Base-by-base conservation (phyloP, 2,113 vertebrate genomes). In the Thalassoma bifasciatum region DNA sequence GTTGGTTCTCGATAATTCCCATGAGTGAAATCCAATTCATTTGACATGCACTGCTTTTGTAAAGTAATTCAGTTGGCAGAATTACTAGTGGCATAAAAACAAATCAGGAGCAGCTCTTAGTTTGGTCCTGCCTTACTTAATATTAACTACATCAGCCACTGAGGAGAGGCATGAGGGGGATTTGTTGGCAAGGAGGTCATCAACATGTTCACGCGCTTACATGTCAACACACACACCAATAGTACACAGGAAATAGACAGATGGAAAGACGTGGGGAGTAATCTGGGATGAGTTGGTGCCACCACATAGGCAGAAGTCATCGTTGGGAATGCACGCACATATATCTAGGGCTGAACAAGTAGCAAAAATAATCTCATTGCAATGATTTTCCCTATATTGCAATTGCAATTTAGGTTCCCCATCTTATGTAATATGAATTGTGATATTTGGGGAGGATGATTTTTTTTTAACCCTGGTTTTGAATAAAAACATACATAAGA, bases 21-120 rank as follows among this genome's bases (percentile, higher is more conserved):
- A 17, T 3, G 34, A 79, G 79, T 23, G 5, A 34, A 24, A 61
- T 59, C 49, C 44, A 82, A 88, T 71, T 59, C 63, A 83, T 80
- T 72, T 56, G 68, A 60, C 47, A 65, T 54, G 68, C 58, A 34
- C 59, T 23, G 36, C 30, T 24, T 22, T n/a, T 23, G 37, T 16
- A 49, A 53, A 37, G 10, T 22, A 34, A 21, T 22, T 36, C n/a
- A 47, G 23, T 30, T 17, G 8, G 26, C 14, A 22, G 34, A n/a
- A 79, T 36, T n/a, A n/a, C n/a, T n/a, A n/a, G n/a, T n/a, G n/a
- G 66, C 12, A 10, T 44, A 11, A 36, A 42, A 22, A 49, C 34
- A 60, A 19, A 47, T 66, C 17, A 21, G 49, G 72, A 1, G 30
- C 23, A 24, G 60, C 46, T 26, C 21, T 40, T 16, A 40, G 21